Base-by-base conservation (phyloP, 2,888 invertebrate genomes). In the Cheiracanthium punctorium region DNA sequence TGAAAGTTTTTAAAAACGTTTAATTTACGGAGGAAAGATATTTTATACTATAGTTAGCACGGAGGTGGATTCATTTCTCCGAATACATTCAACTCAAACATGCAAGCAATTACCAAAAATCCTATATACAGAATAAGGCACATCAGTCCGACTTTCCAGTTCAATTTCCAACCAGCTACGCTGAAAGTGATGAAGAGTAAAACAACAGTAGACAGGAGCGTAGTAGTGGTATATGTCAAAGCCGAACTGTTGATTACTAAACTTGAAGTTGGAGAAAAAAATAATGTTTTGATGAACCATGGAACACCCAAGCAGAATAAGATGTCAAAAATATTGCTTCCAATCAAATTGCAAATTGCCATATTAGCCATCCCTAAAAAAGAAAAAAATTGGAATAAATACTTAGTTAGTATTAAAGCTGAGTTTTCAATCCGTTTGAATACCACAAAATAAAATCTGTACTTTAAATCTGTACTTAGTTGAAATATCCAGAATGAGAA, bases 21-120 rank as follows among this genome's bases (percentile, higher is more conserved):
- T n/a, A n/a, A n/a, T n/a, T n/a, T n/a, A n/a, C n/a, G n/a, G n/a
- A n/a, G n/a, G n/a, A n/a, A n/a, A n/a, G n/a, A n/a, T n/a, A n/a
- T n/a, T n/a, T n/a, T n/a, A 20, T 10, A 37, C 75, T 37, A 85
- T 0, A 79, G 32, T 17, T 29, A 0, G 90, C 96, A 96, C 90
- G 94, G 95, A 28, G 95, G 95, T 88, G 96, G 96, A 92, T 98
- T 97, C 93, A 95, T 94, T 90, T 95, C 93, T n/a, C 98, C 98
- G 92, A 98, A 98, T 74, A 98, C 93, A 92, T 98, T 98, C 89
- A 98, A 93, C 93, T 98, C 98, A 93, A 98, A 98, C 88, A 98
- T 94, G 89, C 96, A 95, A 89, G 98, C 97, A 90, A 98, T 94
- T 43, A 95, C 94, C 90, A 98, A 97, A 93, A 98, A 98, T 88